Evolutionary conservation across 1,140 invertebrate species (phyloP).

Genomic region (Leucophenga varia): DNA sequence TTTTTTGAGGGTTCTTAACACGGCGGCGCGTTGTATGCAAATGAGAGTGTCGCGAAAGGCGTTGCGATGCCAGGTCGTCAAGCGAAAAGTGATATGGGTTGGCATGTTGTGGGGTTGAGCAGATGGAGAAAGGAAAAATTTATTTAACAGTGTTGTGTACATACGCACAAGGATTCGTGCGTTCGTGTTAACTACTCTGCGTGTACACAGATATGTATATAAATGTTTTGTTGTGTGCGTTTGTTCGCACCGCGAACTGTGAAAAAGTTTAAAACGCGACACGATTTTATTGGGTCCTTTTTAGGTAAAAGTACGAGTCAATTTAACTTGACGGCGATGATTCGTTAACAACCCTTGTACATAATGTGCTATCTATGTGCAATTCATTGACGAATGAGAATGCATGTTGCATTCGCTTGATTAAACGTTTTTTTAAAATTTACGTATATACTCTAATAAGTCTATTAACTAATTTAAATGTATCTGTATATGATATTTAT

Average conservation of each 20-base stretch:
- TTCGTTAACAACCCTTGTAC: slow-evolving; percentile 17
- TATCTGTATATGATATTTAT: no score
- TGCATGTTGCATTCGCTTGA: slow-evolving; percentile 21
- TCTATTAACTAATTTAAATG: no score
- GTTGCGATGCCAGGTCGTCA: slow-evolving; percentile 39
- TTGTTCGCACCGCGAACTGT: slow-evolving; percentile 43
- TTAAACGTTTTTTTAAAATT: slow-evolving; percentile 8
- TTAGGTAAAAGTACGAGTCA: slow-evolving; percentile 32
- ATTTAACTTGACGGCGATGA: background rate
- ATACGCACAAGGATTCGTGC: no score
- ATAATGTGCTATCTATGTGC: slow-evolving; percentile 25
- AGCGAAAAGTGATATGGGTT: slow-evolving; percentile 22
- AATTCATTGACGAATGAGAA: slow-evolving; percentile 33
- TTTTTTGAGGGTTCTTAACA: slow-evolving; percentile 40
- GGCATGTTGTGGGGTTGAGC: no score
- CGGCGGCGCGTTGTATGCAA: slow-evolving; percentile 19
- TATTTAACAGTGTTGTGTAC: no score
- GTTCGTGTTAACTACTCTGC: no score
- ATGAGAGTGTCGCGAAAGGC: slow-evolving; percentile 37
- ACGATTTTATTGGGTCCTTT: slow-evolving; percentile 47
- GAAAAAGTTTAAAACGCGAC: slow-evolving; percentile 49
- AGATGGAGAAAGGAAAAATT: no score
- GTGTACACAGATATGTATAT: slow-evolving; percentile 13
- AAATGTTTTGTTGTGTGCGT: slow-evolving; percentile 29
- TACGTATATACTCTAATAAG: slow-evolving; percentile 10